Conservation (phyloP, 2,797 vertebrate genomes). For the Crocodylus rhombifer region DNA sequence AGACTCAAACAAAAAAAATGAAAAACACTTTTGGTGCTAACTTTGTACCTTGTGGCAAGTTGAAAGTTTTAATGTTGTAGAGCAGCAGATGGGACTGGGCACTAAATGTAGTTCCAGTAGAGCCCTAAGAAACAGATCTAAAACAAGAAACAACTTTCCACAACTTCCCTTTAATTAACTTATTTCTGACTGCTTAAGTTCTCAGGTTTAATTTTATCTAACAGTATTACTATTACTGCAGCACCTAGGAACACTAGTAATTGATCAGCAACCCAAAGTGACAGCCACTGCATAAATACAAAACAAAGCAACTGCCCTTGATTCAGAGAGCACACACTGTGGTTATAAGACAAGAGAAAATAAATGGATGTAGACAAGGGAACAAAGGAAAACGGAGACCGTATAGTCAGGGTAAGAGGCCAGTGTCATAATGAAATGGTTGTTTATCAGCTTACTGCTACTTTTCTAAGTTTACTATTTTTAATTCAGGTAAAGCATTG, state of each 20-base stretch:
- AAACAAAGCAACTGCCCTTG: neutral
- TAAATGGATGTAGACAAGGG: neutral
- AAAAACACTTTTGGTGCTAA: neutral
- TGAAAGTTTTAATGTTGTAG: neutral
- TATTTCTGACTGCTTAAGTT: neutral
- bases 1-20: neutral
- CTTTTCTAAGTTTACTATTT: neutral
- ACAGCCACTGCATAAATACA: neutral
- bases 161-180: neutral
- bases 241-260: no score
- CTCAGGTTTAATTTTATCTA: neutral
- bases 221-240: neutral
- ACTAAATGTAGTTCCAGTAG: neutral
- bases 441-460: neutral
- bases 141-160: neutral
- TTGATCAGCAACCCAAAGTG: no score
- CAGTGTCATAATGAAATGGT: neutral
- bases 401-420: neutral
- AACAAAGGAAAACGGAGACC: neutral
- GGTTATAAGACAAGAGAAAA: neutral
- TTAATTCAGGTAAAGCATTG: neutral
- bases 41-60: neutral
- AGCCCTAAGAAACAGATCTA: neutral
- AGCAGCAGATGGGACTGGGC: neutral
- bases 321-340: neutral